phyloP scores from a whole-genome alignment of 2,113 vertebrate genomes.

The Porphyrio hochstetteri region DNA sequence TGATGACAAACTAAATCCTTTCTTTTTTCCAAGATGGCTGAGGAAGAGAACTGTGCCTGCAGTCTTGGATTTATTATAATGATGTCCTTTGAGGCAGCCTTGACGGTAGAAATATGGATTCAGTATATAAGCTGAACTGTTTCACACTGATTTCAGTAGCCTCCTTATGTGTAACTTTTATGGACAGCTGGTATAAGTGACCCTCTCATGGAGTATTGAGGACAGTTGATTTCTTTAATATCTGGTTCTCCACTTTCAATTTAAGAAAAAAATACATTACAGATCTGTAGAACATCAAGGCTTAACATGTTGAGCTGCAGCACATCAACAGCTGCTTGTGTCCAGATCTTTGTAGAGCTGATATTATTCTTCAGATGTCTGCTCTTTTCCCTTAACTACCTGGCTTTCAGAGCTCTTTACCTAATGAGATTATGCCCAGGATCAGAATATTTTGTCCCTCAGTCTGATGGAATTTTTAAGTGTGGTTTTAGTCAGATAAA shows the following conservation, averaged over 20 bases:
- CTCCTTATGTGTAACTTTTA: neutral
- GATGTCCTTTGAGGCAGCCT: neutral
- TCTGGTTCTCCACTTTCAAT: neutral
- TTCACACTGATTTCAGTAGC: neutral
- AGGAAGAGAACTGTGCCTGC: neutral
- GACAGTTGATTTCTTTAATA: neutral
- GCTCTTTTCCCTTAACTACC: neutral
- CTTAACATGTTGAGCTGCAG: slow-evolving; percentile 2
- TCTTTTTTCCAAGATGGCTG: neutral
- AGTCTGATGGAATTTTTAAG: neutral
- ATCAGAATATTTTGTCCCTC: neutral
- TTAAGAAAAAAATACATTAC: neutral
- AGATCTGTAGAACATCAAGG: neutral
- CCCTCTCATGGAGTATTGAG: neutral
- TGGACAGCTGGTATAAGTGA: neutral
- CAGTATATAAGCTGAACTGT: neutral
- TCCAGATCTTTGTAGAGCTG: slow-evolving; percentile 43
- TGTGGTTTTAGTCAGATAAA: neutral
- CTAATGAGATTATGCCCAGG: neutral
- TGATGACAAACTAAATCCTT: neutral
- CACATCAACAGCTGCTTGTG: slow-evolving; percentile 1
- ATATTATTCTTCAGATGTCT: neutral
- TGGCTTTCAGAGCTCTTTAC: neutral
- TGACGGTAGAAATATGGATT: neutral
- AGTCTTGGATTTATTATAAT: neutral